phyloP scores from a whole-genome alignment of 2,888 invertebrate genomes.

The Phania funesta region DNA sequence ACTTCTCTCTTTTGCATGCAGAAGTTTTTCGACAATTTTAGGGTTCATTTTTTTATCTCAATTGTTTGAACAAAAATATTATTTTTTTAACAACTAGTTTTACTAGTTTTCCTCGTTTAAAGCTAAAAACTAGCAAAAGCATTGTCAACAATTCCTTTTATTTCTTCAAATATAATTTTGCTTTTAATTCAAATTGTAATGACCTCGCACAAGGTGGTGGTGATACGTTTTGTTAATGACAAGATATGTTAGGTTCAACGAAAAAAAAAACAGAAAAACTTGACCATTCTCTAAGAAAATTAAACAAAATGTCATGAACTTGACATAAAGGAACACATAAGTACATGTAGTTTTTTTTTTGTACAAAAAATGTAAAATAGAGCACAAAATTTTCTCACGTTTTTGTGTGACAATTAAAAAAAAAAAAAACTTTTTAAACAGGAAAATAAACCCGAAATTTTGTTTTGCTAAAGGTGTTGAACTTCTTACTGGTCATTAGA shows the following conservation, averaged over 20 bases:
- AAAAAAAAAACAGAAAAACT: conserved; percentile 25
- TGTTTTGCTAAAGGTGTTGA: conserved; percentile 57
- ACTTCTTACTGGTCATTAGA: conserved; percentile 55
- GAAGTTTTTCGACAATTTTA: conserved; percentile 14
- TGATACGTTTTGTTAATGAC: conserved; percentile 46
- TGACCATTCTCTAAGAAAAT: conserved; percentile 57
- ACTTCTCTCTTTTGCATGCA: conserved; percentile 5
- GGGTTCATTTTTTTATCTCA: conserved; percentile 28
- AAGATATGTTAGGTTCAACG: conserved; percentile 38
- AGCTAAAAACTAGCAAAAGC: neutral
- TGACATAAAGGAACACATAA: conserved; percentile 33
- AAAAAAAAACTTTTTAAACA: neutral
- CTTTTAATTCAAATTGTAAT: conserved; percentile 57
- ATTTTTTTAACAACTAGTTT: conserved; percentile 48
- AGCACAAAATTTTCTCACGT: conserved; percentile 59
- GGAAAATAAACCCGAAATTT: conserved; percentile 14
- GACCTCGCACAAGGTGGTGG: conserved; percentile 64
- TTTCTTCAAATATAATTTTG: conserved; percentile 20
- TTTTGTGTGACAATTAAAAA: conserved; percentile 35
- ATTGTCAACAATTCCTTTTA: conserved; percentile 39
- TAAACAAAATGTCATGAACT: conserved; percentile 57
- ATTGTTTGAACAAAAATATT: conserved; percentile 18
- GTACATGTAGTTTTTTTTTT: neutral
- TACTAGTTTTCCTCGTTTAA: conserved; percentile 39
- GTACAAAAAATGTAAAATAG: conserved; percentile 4